These are phyloP conservation scores for Cosmopolites sordidus DNA, from an alignment of 2,888 invertebrate genomes.

Conservation along the genomic window DNA sequence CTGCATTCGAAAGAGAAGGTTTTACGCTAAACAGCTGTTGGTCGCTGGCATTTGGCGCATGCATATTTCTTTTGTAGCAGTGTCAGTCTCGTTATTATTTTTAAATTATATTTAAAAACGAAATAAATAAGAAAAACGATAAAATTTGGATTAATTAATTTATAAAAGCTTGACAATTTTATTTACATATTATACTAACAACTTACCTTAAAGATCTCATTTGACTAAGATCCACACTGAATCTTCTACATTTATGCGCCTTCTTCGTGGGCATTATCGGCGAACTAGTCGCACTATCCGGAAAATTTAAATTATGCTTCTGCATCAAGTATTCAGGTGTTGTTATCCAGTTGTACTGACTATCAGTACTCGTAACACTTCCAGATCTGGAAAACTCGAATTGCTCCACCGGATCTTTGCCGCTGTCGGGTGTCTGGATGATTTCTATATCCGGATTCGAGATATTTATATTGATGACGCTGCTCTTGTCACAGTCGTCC, in stretches of 20 bases:
- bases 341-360: slow-evolving; percentile 74
- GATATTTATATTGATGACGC: slow-evolving; percentile 51
- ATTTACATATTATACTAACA: neutral
- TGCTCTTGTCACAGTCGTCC: slow-evolving; percentile 42
- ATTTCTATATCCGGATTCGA: slow-evolving; percentile 72
- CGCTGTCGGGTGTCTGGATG: slow-evolving; percentile 61
- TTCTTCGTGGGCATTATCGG: slow-evolving; percentile 61
- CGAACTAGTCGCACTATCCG: slow-evolving; percentile 69
- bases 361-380: slow-evolving; percentile 64
- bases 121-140: no score
- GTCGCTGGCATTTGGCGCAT: no score
- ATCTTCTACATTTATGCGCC: slow-evolving; percentile 63
- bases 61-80: no score
- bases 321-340: slow-evolving; percentile 76
- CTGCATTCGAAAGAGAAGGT: no score
- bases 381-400: slow-evolving; percentile 59
- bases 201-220: slow-evolving; percentile 54
- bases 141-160: no score
- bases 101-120: no score
- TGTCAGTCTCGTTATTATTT: no score
- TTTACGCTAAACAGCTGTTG: no score
- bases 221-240: slow-evolving; percentile 80
- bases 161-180: no score
- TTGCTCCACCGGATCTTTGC: slow-evolving; percentile 45
- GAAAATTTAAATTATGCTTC: slow-evolving; percentile 76